These are phyloP conservation scores for Rhinichthys osculus DNA, from an alignment of 2,797 vertebrate genomes.

Conservation along the genomic window DNA sequence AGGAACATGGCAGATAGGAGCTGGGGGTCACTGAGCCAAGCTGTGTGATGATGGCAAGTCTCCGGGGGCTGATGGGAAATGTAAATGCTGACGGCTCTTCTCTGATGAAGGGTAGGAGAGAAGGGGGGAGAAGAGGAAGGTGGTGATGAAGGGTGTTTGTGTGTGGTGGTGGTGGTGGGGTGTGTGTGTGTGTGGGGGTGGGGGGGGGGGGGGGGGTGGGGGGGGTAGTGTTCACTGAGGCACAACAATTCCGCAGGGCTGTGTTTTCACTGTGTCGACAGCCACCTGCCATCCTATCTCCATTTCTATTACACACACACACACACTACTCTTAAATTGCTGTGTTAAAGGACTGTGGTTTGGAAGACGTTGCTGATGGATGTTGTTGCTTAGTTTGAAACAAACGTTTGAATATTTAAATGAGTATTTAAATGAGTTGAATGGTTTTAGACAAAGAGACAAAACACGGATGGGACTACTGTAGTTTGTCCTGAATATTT, in stretches of 20 bases:
- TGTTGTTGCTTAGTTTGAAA: neutral
- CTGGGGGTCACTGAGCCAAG: conserved; percentile 71
- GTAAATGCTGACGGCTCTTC: conserved; percentile 70
- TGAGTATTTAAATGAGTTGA: neutral
- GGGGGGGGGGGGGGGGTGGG: no score
- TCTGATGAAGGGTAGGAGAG: conserved; percentile 52
- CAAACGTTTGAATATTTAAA: conserved; percentile 2
- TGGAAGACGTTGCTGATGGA: neutral
- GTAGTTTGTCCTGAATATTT: neutral
- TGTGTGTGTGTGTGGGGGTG: conserved; percentile 54
- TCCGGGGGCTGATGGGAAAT: conserved; percentile 72
- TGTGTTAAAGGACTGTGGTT: neutral
- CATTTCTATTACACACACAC: conserved; percentile 16
- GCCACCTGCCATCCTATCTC: conserved; percentile 36
- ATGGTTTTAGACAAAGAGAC: neutral
- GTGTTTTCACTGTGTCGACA: conserved; percentile 50
- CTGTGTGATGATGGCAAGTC: conserved; percentile 69
- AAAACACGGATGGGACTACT: neutral
- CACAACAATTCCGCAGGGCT: conserved; percentile 46
- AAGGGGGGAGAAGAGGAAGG: conserved; percentile 13
- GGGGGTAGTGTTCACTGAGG: conserved; percentile 37
- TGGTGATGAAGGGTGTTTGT: conserved; percentile 55
- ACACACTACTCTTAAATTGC: neutral
- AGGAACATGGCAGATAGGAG: conserved; percentile 75
- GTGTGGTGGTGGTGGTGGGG: conserved; percentile 50